Evolutionary conservation across 2,888 invertebrate species (phyloP).

Genomic region (Trachelus tabidus): DNA sequence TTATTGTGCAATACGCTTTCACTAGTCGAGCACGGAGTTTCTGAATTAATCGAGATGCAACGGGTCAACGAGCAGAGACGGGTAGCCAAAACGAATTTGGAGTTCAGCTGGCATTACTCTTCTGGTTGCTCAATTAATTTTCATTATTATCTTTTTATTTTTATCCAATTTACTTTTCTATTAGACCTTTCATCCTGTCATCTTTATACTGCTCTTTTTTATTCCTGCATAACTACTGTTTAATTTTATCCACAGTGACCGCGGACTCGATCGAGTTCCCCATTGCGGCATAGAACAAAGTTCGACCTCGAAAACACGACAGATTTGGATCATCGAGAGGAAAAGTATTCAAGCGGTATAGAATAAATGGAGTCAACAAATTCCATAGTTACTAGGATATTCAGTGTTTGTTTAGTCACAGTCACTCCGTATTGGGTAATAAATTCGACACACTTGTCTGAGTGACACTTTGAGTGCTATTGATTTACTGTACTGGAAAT

Average conservation of each 20-base stretch:
- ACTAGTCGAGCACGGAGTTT: conserved; percentile 12
- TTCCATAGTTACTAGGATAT: neutral
- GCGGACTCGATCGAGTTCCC: neutral
- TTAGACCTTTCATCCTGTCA: neutral
- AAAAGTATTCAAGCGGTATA: neutral
- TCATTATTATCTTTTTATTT: neutral
- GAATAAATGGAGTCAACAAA: neutral
- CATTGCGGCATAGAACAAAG: neutral
- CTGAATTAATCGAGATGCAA: conserved; percentile 4
- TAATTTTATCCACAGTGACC: neutral
- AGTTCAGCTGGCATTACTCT: neutral
- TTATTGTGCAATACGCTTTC: conserved; percentile 43
- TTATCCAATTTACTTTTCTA: neutral
- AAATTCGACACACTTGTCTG: neutral
- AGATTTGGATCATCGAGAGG: neutral
- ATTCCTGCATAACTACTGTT: neutral
- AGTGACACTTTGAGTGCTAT: neutral
- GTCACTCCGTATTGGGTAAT: neutral
- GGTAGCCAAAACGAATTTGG: conserved; percentile 7
- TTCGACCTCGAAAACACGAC: neutral
- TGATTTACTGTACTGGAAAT: neutral
- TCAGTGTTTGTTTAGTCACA: neutral
- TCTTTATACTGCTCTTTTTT: neutral
- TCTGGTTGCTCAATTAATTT: neutral
- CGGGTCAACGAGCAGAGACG: conserved; percentile 3